Evolutionary conservation across 2,113 vertebrate genomes (phyloP), one percentile per base, ranked within the genome.

Genomic region (Epinephelus cyanopodus): DNA sequence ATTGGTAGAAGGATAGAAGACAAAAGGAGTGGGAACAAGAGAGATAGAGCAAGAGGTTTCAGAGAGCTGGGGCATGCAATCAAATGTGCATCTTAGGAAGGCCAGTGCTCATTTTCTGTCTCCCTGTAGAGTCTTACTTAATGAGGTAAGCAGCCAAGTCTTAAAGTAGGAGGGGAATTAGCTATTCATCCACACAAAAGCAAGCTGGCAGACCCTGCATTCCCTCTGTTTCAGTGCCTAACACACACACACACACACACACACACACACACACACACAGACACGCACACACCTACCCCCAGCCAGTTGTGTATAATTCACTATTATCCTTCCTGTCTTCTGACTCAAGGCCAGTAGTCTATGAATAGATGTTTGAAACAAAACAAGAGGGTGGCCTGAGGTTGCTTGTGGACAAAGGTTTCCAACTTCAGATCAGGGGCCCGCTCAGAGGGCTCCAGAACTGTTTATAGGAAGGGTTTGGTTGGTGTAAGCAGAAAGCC

Each of bases 251-350:
- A 58, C 56, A 58, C 23, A 58, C 56, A 58, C 5, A 58, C n/a
- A 57, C 23, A 57, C 12, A 25, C 54, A 57, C 52, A 45, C 50
- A 76, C 50, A 54, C 53, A 63, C 74, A 76, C 77, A 64, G 21
- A 17, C 33, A 48, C 4, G 47, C 69, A 72, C 52, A 64, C 23
- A 72, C 47, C 15, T 37, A 21, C 56, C 42, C 68, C 33, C 56
- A 81, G 85, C 73, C 65, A 81, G 74, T 67, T 81, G 79, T 87
- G 79, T 91, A 91, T 92, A 89, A 93, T 94, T 94, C 90, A 93
- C 85, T 61, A 82, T 77, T 76, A 87, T 86, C 70, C 88, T 84
- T 77, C 83, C 67, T 83, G 66, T 86, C 65, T 62, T 87, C 63
- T 85, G 68, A 87, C 73, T 88, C 29, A 89, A 65, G 71, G 86